phyloP scores from a whole-genome alignment of 2,113 vertebrate species.

The Puffinus mauretanicus region DNA sequence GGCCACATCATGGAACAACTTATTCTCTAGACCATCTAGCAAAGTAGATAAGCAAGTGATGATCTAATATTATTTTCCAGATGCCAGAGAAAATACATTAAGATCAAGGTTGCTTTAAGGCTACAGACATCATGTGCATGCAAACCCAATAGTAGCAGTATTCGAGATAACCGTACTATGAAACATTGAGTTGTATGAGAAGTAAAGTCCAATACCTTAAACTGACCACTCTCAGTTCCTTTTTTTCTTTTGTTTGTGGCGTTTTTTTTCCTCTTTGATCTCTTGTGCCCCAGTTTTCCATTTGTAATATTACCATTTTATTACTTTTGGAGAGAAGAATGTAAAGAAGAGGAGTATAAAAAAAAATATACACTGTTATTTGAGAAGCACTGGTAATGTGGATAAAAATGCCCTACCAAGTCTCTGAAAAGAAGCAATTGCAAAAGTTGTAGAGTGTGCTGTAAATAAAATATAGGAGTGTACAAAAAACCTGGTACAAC shows the following conservation, averaged over 20 bases:
- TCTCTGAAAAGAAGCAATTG: background rate
- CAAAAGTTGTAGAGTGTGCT: accelerated
- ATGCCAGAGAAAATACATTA: background rate
- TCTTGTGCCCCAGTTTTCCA: background rate
- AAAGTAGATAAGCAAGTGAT: background rate
- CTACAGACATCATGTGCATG: background rate
- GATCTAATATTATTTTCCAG: background rate
- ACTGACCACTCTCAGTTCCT: background rate
- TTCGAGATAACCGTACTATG: background rate
- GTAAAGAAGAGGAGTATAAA: background rate
- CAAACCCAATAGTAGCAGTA: background rate
- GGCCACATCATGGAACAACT: background rate
- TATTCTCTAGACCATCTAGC: background rate
- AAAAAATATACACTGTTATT: background rate
- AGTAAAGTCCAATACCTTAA: background rate
- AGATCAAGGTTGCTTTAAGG: background rate
- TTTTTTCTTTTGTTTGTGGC: background rate
- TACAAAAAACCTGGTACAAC: background rate
- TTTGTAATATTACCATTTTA: background rate
- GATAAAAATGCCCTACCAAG: background rate
- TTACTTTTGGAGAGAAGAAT: background rate
- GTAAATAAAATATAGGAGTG: background rate
- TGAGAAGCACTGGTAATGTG: background rate
- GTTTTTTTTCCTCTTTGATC: background rate
- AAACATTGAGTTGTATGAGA: background rate